Evolutionary conservation across 2,113 vertebrate genomes (phyloP).

Genomic region (Gavia stellata): DNA sequence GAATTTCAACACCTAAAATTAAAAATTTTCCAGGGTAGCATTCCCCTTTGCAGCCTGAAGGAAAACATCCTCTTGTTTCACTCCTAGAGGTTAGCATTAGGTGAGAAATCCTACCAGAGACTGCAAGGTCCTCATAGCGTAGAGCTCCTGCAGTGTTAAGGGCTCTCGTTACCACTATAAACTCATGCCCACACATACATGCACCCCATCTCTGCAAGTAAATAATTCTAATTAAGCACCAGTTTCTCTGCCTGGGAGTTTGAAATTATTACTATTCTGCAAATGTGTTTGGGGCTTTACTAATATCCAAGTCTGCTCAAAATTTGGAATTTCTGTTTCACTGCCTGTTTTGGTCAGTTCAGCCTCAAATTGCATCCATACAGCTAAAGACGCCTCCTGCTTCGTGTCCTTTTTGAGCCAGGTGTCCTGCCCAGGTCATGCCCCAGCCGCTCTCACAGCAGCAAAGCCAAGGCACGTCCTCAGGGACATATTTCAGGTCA

Average conservation of each 20-base stretch:
- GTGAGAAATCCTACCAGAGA: background rate
- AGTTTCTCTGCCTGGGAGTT: background rate
- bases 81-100: background rate
- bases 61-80: conserved; percentile 26
- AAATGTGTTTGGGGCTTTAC: background rate
- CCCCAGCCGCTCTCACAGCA: background rate
- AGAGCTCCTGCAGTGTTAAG: background rate
- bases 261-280: background rate
- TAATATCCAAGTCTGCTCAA: background rate
- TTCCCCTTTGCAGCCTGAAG: conserved; percentile 17
- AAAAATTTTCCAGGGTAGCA: conserved; percentile 42
- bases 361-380: background rate
- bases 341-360: background rate
- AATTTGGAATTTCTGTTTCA: background rate
- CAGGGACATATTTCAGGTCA: background rate
- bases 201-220: fast-evolving
- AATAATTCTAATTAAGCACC: background rate
- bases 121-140: background rate
- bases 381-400: background rate
- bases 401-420: fast-evolving
- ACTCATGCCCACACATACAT: background rate
- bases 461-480: background rate
- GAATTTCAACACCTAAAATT: conserved; percentile 67
- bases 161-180: background rate
- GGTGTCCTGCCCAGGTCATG: background rate